phyloP scores from a whole-genome alignment of 2,113 vertebrate genomes.

The Ochotona princeps region DNA sequence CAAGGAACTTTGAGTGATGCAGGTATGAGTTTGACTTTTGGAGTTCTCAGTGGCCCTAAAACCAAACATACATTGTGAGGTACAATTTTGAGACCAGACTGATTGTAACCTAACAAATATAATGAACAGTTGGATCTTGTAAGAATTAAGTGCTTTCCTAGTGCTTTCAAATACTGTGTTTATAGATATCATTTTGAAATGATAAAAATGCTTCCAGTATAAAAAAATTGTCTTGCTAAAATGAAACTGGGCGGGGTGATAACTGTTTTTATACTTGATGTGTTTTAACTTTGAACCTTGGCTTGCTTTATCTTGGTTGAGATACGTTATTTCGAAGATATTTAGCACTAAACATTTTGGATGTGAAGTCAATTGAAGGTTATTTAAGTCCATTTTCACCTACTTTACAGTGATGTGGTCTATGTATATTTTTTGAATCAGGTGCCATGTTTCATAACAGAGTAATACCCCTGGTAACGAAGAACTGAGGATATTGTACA shows the following conservation, averaged over 20 bases:
- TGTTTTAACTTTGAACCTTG: neutral
- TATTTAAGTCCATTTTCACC: neutral
- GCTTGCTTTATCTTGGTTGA: neutral
- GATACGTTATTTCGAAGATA: neutral
- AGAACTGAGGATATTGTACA: conserved; percentile 87
- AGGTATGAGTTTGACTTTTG: conserved; percentile 1
- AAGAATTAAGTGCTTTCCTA: neutral
- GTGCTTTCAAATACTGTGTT: neutral
- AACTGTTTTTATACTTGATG: neutral
- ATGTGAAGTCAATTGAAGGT: neutral
- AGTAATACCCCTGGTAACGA: conserved; percentile 88
- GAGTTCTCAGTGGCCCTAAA: neutral
- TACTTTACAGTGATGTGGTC: conserved; percentile 28
- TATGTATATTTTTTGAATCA: conserved; percentile 78
- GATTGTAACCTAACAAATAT: neutral
- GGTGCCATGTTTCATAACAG: conserved; percentile 95
- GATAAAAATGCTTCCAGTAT: neutral
- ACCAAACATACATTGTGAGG: neutral
- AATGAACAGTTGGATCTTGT: conserved; percentile 30
- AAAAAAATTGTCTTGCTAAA: neutral
- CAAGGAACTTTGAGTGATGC: neutral
- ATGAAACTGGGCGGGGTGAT: neutral
- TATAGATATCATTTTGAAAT: conserved; percentile 24
- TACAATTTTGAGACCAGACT: conserved; percentile 19
- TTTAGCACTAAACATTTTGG: neutral